Evolutionary conservation across 2,797 vertebrate genomes (phyloP).

Genomic region (Myotis vivesi): DNA sequence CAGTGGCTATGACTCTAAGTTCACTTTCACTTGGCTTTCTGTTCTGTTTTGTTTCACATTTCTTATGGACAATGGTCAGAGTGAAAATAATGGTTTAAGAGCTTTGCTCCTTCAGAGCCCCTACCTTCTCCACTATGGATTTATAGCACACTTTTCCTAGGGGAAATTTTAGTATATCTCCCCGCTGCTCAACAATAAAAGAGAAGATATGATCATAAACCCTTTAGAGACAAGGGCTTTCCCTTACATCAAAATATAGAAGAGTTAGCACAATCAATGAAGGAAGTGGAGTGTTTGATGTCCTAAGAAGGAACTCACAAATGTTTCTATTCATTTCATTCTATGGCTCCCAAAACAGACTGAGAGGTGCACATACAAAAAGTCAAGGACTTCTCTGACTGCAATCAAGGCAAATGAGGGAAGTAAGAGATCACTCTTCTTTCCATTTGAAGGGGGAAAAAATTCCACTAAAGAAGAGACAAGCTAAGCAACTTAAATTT

Average conservation of each 20-base stretch:
- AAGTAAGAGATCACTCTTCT: neutral
- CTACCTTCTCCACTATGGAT: neutral
- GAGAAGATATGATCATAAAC: constrained; percentile 43
- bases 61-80: constrained; percentile 38
- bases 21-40: constrained; percentile 54
- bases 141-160: constrained; percentile 45
- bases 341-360: neutral
- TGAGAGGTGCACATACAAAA: neutral
- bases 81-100: constrained; percentile 38
- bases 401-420: neutral
- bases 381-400: neutral
- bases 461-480: neutral
- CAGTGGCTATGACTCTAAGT: constrained; percentile 63
- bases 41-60: constrained; percentile 50
- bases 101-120: neutral
- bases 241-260: neutral
- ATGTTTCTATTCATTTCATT: neutral
- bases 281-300: neutral
- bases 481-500: neutral
- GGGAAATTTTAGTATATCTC: constrained; percentile 38
- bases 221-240: constrained; percentile 23
- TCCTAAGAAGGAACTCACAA: neutral
- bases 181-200: constrained; percentile 51
- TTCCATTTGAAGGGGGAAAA: neutral
- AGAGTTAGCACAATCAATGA: neutral